Conservation (phyloP, 2,797 vertebrate genomes). For the Pyrocephalus nanus region DNA sequence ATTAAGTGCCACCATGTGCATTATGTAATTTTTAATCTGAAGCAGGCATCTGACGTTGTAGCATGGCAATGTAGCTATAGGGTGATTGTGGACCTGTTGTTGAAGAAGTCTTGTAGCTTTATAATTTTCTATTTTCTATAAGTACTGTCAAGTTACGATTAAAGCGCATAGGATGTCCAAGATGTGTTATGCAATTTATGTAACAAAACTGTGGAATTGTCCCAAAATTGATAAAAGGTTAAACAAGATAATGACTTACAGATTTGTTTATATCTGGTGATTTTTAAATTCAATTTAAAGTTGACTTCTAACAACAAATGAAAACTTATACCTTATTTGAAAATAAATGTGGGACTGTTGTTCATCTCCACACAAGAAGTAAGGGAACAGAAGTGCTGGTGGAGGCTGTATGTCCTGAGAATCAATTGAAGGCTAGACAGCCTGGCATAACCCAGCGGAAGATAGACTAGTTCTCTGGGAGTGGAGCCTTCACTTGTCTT, state of each 20-base stretch:
- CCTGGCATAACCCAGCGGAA: background rate
- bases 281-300: background rate
- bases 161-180: background rate
- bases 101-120: background rate
- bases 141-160: background rate
- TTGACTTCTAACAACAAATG: background rate
- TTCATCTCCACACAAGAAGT: background rate
- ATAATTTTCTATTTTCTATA: no score
- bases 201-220: background rate
- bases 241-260: background rate
- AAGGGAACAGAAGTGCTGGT: background rate
- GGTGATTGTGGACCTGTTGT: background rate
- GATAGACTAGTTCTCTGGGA: background rate
- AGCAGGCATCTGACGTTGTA: background rate
- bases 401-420: background rate
- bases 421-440: background rate
- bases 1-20: background rate
- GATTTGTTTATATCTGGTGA: background rate
- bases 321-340: background rate
- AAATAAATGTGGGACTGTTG: background rate
- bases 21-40: background rate
- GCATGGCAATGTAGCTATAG: background rate
- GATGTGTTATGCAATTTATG: background rate
- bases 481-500: background rate
- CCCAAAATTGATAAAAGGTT: background rate